phyloP scores from a whole-genome alignment of 1,140 invertebrate genomes.

The Pseudomyrmex cubaensis region DNA sequence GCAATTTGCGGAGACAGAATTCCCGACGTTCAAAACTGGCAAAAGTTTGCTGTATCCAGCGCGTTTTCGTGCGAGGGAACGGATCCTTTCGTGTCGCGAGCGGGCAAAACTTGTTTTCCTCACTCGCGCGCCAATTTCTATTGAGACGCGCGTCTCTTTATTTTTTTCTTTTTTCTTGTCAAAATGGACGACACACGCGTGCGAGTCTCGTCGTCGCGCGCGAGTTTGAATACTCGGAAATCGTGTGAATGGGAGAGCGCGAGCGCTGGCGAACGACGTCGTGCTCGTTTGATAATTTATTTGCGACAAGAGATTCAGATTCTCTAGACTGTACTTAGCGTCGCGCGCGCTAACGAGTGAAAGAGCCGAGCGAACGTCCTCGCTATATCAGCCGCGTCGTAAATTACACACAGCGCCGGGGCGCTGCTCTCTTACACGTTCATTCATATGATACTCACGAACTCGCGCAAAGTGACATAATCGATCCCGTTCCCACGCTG shows the following conservation, averaged over 20 bases:
- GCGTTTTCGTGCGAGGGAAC: slow-evolving; percentile 40
- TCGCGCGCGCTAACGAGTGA: slow-evolving; percentile 23
- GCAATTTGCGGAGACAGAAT: slow-evolving; percentile 81
- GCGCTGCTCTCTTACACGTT: slow-evolving; percentile 36
- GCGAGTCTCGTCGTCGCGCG: too few relatives aligned
- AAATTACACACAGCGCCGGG: slow-evolving; percentile 64
- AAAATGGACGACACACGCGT: background rate
- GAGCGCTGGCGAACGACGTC: too few relatives aligned
- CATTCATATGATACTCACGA: slow-evolving; percentile 54
- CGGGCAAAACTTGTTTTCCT: slow-evolving; percentile 39
- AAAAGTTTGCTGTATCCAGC: slow-evolving; percentile 74
- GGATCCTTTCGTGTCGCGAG: background rate
- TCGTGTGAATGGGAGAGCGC: background rate
- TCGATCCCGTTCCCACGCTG: slow-evolving; percentile 52
- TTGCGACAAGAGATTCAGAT: too few relatives aligned
- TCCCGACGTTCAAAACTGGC: slow-evolving; percentile 72
- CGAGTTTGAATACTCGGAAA: too few relatives aligned
- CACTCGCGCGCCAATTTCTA: slow-evolving; percentile 4
- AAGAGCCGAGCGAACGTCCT: slow-evolving; percentile 54
- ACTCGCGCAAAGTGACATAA: slow-evolving; percentile 67
- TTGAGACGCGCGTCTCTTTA: slow-evolving; percentile 5
- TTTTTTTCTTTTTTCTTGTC: background rate
- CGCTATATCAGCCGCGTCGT: slow-evolving; percentile 56
- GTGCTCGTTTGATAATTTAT: too few relatives aligned
- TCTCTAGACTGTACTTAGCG: background rate